Evolutionary conservation across 2,113 vertebrate species (phyloP).

Genomic region (crab-eating macaque (Macaca fascicularis)): T2T-MFA8v1.1 NC_088395.1:76257001-76257500

Average conservation of each 20-base stretch:
- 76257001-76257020: neutral
- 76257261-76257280: neutral
- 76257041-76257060: neutral
- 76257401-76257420: neutral
- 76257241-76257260: neutral
- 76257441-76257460: neutral
- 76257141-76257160: constrained; percentile 23
- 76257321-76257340: neutral
- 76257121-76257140: neutral
- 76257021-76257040: neutral
- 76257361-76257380: neutral
- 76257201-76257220: neutral
- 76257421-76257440: neutral
- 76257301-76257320: neutral
- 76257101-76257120: neutral
- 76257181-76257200: neutral
- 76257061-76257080: neutral
- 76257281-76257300: neutral
- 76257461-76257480: neutral
- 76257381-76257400: neutral
- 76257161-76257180: neutral
- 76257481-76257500: neutral
- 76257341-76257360: neutral
- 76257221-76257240: neutral
- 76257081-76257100: neutral